Evolutionary conservation across 2,888 invertebrate genomes (phyloP).

Genomic region (Eupithecia abbreviata): DNA sequence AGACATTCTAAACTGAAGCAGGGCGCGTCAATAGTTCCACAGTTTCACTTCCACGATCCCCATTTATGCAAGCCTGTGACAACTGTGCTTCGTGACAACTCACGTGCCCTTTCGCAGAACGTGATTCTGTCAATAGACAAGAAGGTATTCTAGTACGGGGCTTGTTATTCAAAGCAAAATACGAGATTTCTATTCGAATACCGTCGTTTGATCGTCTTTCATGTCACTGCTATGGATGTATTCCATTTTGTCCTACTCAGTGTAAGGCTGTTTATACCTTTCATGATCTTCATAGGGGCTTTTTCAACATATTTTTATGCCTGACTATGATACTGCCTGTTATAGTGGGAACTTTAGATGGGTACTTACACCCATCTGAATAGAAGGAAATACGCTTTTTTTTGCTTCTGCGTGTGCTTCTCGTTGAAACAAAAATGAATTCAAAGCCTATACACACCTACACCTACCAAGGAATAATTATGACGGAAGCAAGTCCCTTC

Average conservation of each 20-base stretch:
- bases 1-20: constrained; percentile 27
- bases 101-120: constrained; percentile 38
- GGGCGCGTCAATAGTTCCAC: constrained; percentile 24
- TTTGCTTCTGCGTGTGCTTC: neutral
- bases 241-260: neutral
- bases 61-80: constrained; percentile 44
- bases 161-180: constrained; percentile 1
- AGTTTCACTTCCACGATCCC: constrained; percentile 28
- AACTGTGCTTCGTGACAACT: constrained; percentile 28
- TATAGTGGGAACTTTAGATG: neutral
- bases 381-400: neutral
- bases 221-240: neutral
- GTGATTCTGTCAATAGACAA: constrained; percentile 25
- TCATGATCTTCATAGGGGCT: neutral
- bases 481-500: neutral
- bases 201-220: neutral
- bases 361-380: neutral
- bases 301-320: neutral
- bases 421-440: too few relatives aligned
- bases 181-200: neutral
- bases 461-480: too few relatives aligned
- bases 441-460: too few relatives aligned
- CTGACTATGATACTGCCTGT: neutral
- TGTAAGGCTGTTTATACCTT: neutral
- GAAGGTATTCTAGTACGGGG: neutral